Conservation (phyloP, 2,797 vertebrate species). For the Paguma larvata region DNA sequence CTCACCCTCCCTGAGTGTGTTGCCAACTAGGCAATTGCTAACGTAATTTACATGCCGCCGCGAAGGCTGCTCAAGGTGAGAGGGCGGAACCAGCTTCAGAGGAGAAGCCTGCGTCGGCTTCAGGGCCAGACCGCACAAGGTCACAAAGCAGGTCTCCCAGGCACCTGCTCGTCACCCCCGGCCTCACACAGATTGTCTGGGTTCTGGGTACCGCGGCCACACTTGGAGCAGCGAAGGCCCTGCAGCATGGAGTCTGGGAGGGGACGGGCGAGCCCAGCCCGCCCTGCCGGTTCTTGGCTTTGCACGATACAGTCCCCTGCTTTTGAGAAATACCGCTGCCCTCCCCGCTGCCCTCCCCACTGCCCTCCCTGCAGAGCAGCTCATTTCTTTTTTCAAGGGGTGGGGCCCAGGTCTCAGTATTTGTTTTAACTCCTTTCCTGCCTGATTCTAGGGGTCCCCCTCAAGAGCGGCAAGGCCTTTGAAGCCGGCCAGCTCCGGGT, state of each 20-base stretch:
- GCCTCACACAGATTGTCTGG: neutral
- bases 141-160: neutral
- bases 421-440: neutral
- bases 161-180: neutral
- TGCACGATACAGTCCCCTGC: neutral
- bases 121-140: neutral
- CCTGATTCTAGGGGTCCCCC: neutral
- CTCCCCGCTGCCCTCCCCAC: rapidly evolving
- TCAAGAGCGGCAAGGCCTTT: neutral
- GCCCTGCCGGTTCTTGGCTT: neutral
- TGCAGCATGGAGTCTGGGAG: rapidly evolving
- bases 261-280: rapidly evolving
- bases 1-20: neutral
- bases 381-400: neutral
- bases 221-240: rapidly evolving
- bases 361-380: neutral
- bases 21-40: neutral
- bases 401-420: too few relatives aligned
- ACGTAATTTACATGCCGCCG: neutral
- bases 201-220: neutral
- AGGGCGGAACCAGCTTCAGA: neutral
- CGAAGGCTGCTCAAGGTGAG: neutral
- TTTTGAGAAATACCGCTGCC: neutral
- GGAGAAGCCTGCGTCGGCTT: rapidly evolving
- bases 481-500: neutral